A percentile compares a stretch with the other conserved stretches of the same genome.
Conservation (phyloP, 2,888 invertebrate genomes). For the Himalopsyche anomala region DNA sequence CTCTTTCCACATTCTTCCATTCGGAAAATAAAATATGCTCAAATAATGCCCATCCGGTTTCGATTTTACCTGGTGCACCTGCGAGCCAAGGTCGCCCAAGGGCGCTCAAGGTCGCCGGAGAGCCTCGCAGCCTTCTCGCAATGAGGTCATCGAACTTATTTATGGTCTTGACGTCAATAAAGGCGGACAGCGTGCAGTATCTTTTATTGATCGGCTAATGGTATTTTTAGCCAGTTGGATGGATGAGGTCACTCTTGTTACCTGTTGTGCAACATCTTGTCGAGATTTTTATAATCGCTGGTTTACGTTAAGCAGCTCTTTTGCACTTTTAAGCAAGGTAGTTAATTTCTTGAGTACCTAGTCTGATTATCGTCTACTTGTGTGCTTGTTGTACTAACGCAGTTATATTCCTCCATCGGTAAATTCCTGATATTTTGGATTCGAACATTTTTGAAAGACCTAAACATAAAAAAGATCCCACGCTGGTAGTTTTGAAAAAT, state of each 20-base stretch:
- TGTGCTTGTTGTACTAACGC: too few species aligned
- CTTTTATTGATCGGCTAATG: slow-evolving; percentile 1
- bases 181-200: neutral
- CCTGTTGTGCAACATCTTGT: neutral
- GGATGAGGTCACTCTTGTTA: neutral
- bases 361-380: too few species aligned
- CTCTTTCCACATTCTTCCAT: neutral
- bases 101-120: slow-evolving; percentile 55
- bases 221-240: neutral
- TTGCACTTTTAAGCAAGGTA: too few species aligned
- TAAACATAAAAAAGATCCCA: too few species aligned
- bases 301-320: too few species aligned
- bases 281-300: too few species aligned
- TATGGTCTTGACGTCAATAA: neutral
- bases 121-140: neutral
- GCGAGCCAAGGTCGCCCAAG: slow-evolving; percentile 60
- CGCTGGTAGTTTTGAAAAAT: too few species aligned
- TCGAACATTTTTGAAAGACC: too few species aligned
- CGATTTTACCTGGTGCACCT: slow-evolving; percentile 48
- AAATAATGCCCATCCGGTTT: slow-evolving; percentile 55
- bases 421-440: too few species aligned
- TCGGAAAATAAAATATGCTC: neutral
- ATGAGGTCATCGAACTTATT: slow-evolving; percentile 43
- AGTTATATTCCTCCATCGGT: too few species aligned
- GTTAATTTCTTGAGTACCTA: too few species aligned